Conservation (phyloP, 2,113 vertebrate genomes). For the Tyrannus savana region DNA sequence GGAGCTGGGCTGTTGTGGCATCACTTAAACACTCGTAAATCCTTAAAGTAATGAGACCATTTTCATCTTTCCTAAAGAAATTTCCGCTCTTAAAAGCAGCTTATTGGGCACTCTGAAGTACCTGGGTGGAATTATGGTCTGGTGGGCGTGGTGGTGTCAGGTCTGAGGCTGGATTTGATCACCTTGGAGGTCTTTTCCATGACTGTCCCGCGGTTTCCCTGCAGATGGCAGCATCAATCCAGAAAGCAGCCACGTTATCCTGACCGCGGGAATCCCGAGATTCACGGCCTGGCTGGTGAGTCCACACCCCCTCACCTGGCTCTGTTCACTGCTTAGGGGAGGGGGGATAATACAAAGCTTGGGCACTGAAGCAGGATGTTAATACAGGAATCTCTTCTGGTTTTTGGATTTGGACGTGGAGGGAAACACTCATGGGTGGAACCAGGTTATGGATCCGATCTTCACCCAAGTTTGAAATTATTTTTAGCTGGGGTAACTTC, state of each 20-base stretch:
- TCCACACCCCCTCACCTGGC: neutral
- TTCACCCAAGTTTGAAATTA: neutral
- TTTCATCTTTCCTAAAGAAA: neutral
- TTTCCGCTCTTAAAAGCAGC: neutral
- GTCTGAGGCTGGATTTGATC: neutral
- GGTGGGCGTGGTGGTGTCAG: neutral
- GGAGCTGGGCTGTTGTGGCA: neutral
- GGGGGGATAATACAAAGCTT: fast-evolving
- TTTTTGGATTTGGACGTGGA: neutral
- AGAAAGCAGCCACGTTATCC: constrained; percentile 85
- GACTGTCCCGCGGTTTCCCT: constrained; percentile 37
- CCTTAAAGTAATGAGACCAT: neutral
- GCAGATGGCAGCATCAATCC: constrained; percentile 88
- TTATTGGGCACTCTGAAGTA: fast-evolving
- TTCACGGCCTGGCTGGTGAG: constrained; percentile 91
- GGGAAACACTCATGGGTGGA: neutral
- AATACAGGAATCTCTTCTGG: fast-evolving
- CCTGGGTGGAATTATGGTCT: neutral
- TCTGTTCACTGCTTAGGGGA: fast-evolving
- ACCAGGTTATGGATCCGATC: neutral
- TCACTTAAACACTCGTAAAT: neutral
- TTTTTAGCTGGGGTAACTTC: neutral
- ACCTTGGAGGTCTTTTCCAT: neutral
- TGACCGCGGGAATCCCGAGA: constrained; percentile 86
- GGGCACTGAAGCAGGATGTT: neutral